Conservation (phyloP, 2,797 vertebrate species). For the Euphonia xanthogaster region DNA sequence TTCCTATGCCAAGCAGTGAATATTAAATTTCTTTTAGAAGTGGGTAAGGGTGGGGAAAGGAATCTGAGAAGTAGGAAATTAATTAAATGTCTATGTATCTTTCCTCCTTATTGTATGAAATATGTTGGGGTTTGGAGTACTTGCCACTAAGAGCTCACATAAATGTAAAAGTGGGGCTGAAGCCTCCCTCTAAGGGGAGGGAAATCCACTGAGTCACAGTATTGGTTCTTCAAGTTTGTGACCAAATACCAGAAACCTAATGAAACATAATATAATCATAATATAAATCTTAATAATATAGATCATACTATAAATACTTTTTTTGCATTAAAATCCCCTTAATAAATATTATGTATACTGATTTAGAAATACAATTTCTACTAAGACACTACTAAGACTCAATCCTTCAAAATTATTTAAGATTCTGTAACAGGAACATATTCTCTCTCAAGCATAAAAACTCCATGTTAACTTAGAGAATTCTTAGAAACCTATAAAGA, state of each 20-base stretch:
- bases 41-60: not conserved
- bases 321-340: not conserved
- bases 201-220: not conserved
- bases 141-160: not conserved
- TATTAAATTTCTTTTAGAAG: not conserved
- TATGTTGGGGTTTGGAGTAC: accelerated
- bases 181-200: not conserved
- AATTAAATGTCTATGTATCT: accelerated
- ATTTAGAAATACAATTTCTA: not conserved
- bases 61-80: not conserved
- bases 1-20: not conserved
- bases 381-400: not conserved
- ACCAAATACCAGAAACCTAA: not conserved
- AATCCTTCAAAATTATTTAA: not conserved
- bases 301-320: not conserved
- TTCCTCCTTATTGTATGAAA: not conserved
- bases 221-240: not conserved
- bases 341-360: not conserved
- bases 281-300: not conserved
- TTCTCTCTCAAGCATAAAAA: not conserved
- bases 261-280: not conserved
- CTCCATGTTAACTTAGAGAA: not conserved
- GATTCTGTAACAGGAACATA: not conserved
- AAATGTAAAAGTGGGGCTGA: not conserved
- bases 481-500: not conserved